Base-by-base conservation (phyloP, 2,113 vertebrate genomes). In the Talpa occidentalis region DNA sequence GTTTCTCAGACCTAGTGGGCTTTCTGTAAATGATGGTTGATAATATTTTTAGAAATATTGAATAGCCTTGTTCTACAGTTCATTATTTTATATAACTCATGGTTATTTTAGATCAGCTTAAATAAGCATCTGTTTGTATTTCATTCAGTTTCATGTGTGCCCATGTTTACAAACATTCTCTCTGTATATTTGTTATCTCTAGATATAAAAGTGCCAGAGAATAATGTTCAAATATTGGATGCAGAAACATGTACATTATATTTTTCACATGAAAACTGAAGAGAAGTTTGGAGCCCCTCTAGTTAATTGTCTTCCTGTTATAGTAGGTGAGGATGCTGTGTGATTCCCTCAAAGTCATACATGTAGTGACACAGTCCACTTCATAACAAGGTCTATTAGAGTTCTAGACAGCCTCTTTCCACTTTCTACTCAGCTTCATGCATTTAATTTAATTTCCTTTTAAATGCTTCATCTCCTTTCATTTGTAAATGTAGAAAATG, bases 191-290 rank as follows among this genome's bases (percentile, higher is more conserved):
- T 52, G 2, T 30, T 70, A 22, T 67, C 24, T 69, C 37, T 21
- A 67, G 11, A 72, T 35, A 74, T 28, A 73, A 56, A 35, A 76
- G 35, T 72, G 10, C 10, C n/a, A 92, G n/a, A 84, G 37, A 76
- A 21, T 72, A 89, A 44, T 79, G 87, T 90, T 70, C 82, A 92
- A 94, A 62, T 15, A 90, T 83, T 80, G 76, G 22, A 54, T 79
- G 40, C 0, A 42, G 40, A 72, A 88, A 76, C 10, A 69, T 86
- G 14, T 26, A 88, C 49, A 67, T 93, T 22, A 60, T 60, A n/a
- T 78, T 83, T 93, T 80, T 49, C 54, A 85, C 37, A 17, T 81
- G 37, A 90, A 87, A 67, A 9, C 9, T 56, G 2, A 73, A 59
- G 47, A 54, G 6, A 47, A 16, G 19, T 11, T 93, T 76, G 52